Evolutionary conservation across 2,113 vertebrate genomes (phyloP).

Genomic region (Numenius arquata): DNA sequence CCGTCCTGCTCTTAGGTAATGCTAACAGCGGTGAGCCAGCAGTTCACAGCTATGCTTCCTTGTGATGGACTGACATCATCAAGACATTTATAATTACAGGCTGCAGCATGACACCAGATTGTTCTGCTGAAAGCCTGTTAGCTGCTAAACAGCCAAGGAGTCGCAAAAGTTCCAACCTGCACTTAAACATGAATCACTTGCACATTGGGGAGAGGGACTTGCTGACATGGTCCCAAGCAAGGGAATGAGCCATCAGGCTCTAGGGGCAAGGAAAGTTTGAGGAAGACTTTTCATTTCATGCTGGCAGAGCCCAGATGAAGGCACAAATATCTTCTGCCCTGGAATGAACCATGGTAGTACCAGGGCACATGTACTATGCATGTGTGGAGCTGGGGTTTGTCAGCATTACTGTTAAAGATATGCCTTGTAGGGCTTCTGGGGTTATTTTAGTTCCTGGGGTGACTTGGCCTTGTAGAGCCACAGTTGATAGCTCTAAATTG

Average conservation of each 20-base stretch:
- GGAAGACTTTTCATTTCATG: neutral
- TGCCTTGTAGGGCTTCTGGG: neutral
- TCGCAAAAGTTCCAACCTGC: neutral
- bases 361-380: rapidly evolving
- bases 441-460: neutral
- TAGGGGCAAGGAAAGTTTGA: neutral
- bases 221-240: neutral
- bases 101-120: rapidly evolving
- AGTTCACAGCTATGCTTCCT: neutral
- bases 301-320: neutral
- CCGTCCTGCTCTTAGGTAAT: neutral
- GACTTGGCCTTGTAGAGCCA: neutral
- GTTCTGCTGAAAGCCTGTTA: neutral
- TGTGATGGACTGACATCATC: neutral
- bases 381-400: neutral
- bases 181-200: neutral
- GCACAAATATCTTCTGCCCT: neutral
- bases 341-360: neutral
- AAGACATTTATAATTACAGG: neutral
- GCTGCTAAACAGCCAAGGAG: neutral
- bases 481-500: neutral
- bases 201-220: neutral
- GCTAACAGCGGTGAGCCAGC: neutral
- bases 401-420: neutral
- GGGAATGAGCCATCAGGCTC: neutral